A percentile compares a stretch with the other conserved stretches of the same genome.
Evolutionary conservation across 2,797 vertebrate genomes (phyloP).

Genomic region (Enteromius afrohamiltoni): DNA sequence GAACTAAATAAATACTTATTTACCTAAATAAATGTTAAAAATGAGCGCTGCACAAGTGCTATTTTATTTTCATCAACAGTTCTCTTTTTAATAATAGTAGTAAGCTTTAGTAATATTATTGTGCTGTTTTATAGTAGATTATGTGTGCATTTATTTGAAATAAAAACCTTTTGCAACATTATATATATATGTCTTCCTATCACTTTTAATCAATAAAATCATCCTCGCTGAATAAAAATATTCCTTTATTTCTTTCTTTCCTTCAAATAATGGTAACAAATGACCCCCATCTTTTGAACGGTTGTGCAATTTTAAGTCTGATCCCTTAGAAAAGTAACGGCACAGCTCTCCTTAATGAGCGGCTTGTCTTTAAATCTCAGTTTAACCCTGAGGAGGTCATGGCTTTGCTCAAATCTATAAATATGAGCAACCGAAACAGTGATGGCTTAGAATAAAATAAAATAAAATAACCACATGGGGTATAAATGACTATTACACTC

Average conservation of each 20-base stretch:
- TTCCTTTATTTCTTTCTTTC: not conserved
- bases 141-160: not conserved
- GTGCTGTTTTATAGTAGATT: not conserved
- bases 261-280: not conserved
- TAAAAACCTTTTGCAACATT: not conserved
- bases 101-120: not conserved
- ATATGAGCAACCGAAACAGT: not conserved
- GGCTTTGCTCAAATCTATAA: not conserved
- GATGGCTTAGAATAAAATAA: not conserved
- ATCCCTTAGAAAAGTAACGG: not conserved
- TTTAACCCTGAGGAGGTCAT: not conserved
- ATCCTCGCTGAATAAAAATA: not conserved
- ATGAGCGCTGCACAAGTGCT: not conserved
- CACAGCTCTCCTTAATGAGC: not conserved
- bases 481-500: not conserved
- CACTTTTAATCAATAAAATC: not conserved
- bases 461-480: not conserved
- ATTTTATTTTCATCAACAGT: not conserved
- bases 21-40: not conserved
- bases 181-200: not conserved
- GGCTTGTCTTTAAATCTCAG: not conserved
- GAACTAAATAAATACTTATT: not conserved
- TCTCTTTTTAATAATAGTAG: not conserved
- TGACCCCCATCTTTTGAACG: too few species aligned
- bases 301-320: not conserved